Base-by-base conservation (phyloP, 2,113 vertebrate genomes). In the Mirounga angustirostris region DNA sequence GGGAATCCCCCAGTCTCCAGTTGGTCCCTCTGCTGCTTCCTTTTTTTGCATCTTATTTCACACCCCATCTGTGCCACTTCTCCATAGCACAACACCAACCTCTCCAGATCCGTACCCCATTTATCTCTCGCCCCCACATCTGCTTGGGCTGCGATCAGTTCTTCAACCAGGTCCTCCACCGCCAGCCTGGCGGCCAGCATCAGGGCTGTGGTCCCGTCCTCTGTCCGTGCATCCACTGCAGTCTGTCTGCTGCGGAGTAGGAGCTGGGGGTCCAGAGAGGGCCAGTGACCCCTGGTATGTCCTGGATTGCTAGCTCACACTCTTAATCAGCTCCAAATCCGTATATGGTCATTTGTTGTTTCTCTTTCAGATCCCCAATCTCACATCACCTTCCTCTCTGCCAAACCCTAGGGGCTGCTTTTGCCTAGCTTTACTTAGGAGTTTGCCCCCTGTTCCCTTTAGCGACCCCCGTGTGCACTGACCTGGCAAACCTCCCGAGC, bases 51-150 rank as follows among this genome's bases (percentile, higher is more conserved):
- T 80, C 19, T 88, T 50, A 19, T 36, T 58, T 82, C 80, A 52
- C 10, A 52, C 43, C 73, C 24, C 43, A 58, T n/a, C 46, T 90
- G 36, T 90, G 78, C 58, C 74, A 18, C 24, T 43, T 95, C 19
- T 78, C 11, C 36, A 4, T 33, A 21, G 22, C 46, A 40, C 30
- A 80, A 10, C 33, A 54, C 18, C 50, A 61, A 0, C 36, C 4
- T 33, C 3, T 5, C 9, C 1, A 26, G 2, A 7, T 21, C 5
- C 98, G 54, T 97, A 98, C 98, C 98, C 97, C 98, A 99, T 67
- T 99, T 99, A 96, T 99, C 99, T 0, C 99, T 99, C 98, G 99
- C 99, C 92, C 99, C 99, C 78, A 99, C 99, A 1, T 99, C 99
- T 7, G 99, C 99, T 89, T 99, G 99, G 4, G 99, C 99, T 84